A percentile compares a stretch with the other conserved stretches of the same genome.
These are phyloP conservation scores for Saguinus imperator DNA, from an alignment of 2,113 vertebrate species.

Conservation along the genomic window DNA sequence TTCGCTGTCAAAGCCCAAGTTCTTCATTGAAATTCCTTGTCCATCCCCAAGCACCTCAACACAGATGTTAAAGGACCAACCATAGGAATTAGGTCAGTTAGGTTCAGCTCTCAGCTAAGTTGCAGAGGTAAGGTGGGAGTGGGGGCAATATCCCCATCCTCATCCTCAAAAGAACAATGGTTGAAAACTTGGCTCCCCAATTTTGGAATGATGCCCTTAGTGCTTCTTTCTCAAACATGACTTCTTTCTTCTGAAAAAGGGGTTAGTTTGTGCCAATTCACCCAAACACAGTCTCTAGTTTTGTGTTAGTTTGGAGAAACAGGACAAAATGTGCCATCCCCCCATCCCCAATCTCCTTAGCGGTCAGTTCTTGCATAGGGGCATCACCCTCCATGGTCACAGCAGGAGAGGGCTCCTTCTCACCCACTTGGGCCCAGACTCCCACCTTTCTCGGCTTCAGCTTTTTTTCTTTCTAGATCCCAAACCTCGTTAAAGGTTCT, in stretches of 20 bases:
- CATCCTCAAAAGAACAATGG: neutral
- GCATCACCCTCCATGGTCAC: neutral
- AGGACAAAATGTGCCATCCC: neutral
- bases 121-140: neutral
- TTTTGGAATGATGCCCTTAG: neutral
- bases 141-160: neutral
- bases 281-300: neutral
- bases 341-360: neutral
- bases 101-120: neutral
- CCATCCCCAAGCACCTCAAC: neutral
- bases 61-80: neutral
- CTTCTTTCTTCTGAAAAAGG: neutral
- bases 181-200: neutral
- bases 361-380: neutral
- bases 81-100: neutral
- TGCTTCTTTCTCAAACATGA: accelerated
- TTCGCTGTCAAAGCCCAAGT: neutral
- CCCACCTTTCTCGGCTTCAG: neutral
- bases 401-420: neutral
- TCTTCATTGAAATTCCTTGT: neutral
- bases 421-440: neutral
- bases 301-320: neutral
- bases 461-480: neutral
- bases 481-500: neutral
- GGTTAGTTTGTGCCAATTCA: neutral